Evolutionary conservation across 2,113 vertebrate species (phyloP), one percentile per base, ranked within the genome.

Genomic region (Ptychochromis oligacanthus): DNA sequence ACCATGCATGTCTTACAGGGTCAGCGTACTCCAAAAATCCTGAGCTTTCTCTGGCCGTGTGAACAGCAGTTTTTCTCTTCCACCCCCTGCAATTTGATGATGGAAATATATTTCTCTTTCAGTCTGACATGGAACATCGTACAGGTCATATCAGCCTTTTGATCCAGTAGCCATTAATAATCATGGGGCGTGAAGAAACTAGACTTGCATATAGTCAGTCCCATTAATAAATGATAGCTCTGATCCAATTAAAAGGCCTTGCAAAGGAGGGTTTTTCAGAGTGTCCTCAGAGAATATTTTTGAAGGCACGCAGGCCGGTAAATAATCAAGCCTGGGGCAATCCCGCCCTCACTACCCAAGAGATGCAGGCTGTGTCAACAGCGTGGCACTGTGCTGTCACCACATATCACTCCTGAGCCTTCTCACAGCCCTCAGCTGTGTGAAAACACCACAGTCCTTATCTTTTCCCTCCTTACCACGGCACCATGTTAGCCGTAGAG

Each of bases 321-420:
- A 94, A 96, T 95, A 95, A 93, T 95, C 90, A 93, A 88, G 92
- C 94, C 92, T 26, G 52, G 82, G 94, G 94, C 93, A 57, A 88
- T 94, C 88, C 89, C 87, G 84, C 91, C 94, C 91, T 92, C 88
- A 58, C 92, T 92, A 90, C 93, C 95, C 94, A 89, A 80, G 95
- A 95, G 95, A 95, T 89, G 88, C 89, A 89, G 82, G 89, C 93
- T 95, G 93, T 95, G 93, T 96, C 95, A 95, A 95, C 95, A 95
- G 91, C 88, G 88, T 94, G 90, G 94, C 91, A 88, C 93, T 88
- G 92, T 87, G 93, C 93, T 94, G 95, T 95, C 94, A 94, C 93
- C 94, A 94, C 93, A 94, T 90, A 95, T 95, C 94, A 95, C 92
- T 95, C 93, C 91, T 91, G 91, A 93, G 93, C 91, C 87, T 88